phyloP scores from a whole-genome alignment of 2,888 invertebrate genomes.

The Drosophila helvetica region DNA sequence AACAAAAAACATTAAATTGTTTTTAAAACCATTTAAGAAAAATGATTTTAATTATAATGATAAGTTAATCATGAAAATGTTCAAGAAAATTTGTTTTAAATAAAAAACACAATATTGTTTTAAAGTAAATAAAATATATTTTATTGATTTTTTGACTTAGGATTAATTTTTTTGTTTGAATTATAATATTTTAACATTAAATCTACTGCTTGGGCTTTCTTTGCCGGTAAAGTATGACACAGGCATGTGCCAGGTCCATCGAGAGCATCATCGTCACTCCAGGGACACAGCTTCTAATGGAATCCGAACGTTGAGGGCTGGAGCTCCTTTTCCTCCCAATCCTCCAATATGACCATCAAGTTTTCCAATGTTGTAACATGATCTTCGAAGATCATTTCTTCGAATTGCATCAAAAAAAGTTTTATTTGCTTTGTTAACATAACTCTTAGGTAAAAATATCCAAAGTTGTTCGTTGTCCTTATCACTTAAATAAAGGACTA shows the following conservation, averaged over 20 bases:
- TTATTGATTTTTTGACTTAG: too few relatives aligned
- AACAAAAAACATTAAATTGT: conserved; percentile 2
- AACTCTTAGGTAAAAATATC: conserved; percentile 3
- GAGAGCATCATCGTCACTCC: not conserved
- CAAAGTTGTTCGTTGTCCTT: not conserved
- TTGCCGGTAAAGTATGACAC: not conserved
- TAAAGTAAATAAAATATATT: too few relatives aligned
- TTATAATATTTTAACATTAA: too few relatives aligned
- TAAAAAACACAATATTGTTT: not conserved
- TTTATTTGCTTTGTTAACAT: not conserved
- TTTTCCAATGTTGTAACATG: too few relatives aligned
- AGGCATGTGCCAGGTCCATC: not conserved
- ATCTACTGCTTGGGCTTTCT: too few relatives aligned
- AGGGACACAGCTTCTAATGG: conserved; percentile 1
- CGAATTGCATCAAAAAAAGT: not conserved
- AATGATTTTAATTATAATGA: not conserved
- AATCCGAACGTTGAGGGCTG: not conserved
- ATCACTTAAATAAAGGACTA: not conserved
- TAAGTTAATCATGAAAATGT: conserved; percentile 3
- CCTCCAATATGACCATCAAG: too few relatives aligned
- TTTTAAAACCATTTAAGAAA: not conserved
- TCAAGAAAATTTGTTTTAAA: not conserved
- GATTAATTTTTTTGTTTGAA: too few relatives aligned
- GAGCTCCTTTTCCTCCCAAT: too few relatives aligned
- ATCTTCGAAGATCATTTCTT: too few relatives aligned